phyloP scores from a whole-genome alignment of 2,888 invertebrate genomes.

The Neoscelio sp. region DNA sequence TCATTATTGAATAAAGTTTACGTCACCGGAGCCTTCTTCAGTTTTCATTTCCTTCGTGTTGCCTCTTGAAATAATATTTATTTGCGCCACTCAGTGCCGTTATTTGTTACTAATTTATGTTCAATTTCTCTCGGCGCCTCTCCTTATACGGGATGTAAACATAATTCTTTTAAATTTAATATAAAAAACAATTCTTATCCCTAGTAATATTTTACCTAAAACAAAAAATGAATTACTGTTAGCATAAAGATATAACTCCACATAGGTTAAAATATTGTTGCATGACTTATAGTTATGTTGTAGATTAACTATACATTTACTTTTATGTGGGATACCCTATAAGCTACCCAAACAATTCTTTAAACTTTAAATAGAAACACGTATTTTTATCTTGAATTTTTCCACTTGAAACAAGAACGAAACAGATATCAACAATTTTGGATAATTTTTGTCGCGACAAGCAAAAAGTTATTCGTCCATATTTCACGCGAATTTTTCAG shows the following conservation, averaged over 20 bases:
- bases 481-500: conserved; percentile 43
- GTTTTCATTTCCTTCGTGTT: conserved; percentile 56
- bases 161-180: background rate
- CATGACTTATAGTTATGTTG: no score
- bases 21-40: conserved; percentile 42
- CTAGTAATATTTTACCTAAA: no score
- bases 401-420: conserved; percentile 28
- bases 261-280: no score
- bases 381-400: conserved; percentile 19
- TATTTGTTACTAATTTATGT: conserved; percentile 74
- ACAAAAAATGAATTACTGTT: no score
- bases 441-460: conserved; percentile 59
- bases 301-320: no score
- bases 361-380: no score
- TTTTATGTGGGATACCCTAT: background rate
- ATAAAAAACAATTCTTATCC: background rate
- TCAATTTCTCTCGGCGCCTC: conserved; percentile 64
- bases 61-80: conserved; percentile 76
- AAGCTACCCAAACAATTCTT: no score
- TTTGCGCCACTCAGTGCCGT: conserved; percentile 64
- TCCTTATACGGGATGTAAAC: background rate
- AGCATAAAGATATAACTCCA: no score
- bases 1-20: conserved; percentile 74
- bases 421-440: conserved; percentile 50
- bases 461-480: conserved; percentile 49